Percentiles rank a stretch among this genome's conserved stretches.
These are phyloP conservation scores for Gymnopithys bicolor DNA, from an alignment of 2,797 vertebrate genomes.

Conservation along the genomic window DNA sequence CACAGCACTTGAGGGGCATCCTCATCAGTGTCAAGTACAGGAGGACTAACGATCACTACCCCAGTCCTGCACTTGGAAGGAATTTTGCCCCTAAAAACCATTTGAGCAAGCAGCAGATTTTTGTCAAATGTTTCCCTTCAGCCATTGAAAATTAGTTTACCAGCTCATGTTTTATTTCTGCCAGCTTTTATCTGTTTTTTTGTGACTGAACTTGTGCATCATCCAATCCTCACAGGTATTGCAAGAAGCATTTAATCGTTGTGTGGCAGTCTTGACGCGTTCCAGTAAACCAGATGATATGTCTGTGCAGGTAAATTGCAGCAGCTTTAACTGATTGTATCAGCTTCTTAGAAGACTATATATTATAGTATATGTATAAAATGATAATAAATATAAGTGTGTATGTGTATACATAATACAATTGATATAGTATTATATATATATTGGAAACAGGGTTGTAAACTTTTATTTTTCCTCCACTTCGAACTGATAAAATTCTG, in stretches of 20 bases:
- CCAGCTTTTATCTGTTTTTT: not conserved
- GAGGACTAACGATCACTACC: too few relatives aligned
- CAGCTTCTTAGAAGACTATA: not conserved
- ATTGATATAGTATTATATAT: not conserved
- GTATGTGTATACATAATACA: not conserved
- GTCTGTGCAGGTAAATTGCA: constrained; percentile 90
- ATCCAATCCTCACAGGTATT: constrained; percentile 81
- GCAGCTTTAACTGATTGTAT: not conserved
- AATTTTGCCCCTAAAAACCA: not conserved
- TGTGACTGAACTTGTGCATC: not conserved
- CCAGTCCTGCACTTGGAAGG: not conserved
- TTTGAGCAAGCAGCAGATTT: not conserved
- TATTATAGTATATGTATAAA: not conserved
- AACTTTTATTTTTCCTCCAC: not conserved
- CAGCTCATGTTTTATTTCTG: not conserved
- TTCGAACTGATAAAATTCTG: not conserved
- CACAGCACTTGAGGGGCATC: too few relatives aligned
- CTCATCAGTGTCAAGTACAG: too few relatives aligned
- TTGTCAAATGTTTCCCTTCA: not conserved
- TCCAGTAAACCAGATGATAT: constrained; percentile 95
- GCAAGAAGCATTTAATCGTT: constrained; percentile 93
- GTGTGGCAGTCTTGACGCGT: constrained; percentile 90
- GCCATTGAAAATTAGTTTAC: not conserved
- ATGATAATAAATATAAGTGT: not conserved
- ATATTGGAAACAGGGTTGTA: not conserved